Conservation (phyloP, 1,140 invertebrate genomes). For the Amyelois transitella region DNA sequence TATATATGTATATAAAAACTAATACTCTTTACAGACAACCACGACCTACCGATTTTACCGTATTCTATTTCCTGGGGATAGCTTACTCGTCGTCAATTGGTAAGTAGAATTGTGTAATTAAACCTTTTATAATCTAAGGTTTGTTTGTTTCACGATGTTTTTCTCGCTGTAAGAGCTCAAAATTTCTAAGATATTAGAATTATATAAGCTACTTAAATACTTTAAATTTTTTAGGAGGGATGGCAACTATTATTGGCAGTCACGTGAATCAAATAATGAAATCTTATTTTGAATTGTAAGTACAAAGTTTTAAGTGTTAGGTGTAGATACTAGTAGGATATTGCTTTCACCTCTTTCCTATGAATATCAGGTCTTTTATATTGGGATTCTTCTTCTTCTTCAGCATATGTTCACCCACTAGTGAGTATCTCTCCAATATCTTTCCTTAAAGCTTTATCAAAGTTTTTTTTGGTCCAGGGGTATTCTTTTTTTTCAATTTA, state of each 20-base stretch:
- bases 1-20: background rate
- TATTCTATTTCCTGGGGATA: constrained; percentile 82
- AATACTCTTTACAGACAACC: constrained; percentile 41
- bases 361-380: no score
- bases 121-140: background rate
- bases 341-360: no score
- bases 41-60: constrained; percentile 76
- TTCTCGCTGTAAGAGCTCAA: no score
- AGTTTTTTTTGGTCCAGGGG: no score
- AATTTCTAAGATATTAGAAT: no score
- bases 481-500: no score
- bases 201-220: no score
- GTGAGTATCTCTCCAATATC: no score
- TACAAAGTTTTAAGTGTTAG: constrained; percentile 8
- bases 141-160: constrained; percentile 7
- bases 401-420: no score
- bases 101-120: constrained; percentile 15
- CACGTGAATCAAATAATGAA: constrained; percentile 89
- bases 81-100: constrained; percentile 86
- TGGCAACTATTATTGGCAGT: constrained; percentile 87
- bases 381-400: no score
- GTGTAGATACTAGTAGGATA: no score
- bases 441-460: no score
- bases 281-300: constrained; percentile 78
- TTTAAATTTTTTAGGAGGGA: constrained; percentile 74